Evolutionary conservation across 1,140 invertebrate genomes (phyloP), one percentile per base, ranked within the genome.

Genomic region (Aphis craccivora): DNA sequence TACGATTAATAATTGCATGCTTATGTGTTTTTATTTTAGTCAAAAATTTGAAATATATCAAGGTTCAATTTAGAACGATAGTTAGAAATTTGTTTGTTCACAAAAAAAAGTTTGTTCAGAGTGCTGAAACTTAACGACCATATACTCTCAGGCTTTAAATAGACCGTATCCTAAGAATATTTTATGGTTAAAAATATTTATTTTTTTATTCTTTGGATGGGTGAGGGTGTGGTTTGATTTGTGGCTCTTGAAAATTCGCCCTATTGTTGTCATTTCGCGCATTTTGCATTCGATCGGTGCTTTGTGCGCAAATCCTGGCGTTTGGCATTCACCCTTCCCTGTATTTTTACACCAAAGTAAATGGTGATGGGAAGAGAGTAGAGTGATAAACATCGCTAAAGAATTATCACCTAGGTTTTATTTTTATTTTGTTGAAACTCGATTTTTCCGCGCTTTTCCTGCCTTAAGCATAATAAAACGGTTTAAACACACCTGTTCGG

Each of bases 221-320:
- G 88, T 0, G 35, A 55, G 67, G 76, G 91, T 83, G 30, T 23
- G 67, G 60, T 76, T 81, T 92, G 60, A 92, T 92, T 92, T 92
- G 67, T 92, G 60, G 76, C 43, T 83, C 60, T 92, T 83, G 40
- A 51, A 92, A 92, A 81, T 92, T 92, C 91, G 43, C 76, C 76
- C 45, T 83, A 81, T 83, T 92, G 67, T 92, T 92, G 91, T 92
- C 76, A 92, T 92, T 89, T 89, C 51, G 48, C 48, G 51, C 51
- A 89, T 89, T 92, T 92, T 83, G 91, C 90, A 91, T 92, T 92
- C 91, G 91, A 92, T 92, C 76, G 91, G 91, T 35, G 67, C 45
- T 81, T 76, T 92, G 91, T 81, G 48, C 76, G 88, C 88, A 89
- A 92, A 92, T 92, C 67, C 40, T 83, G 91, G 67, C 67, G 60